Evolutionary conservation across 2,797 vertebrate species (phyloP), one percentile per base, ranked within the genome.

Genomic region (Anisognathus igniventris): DNA sequence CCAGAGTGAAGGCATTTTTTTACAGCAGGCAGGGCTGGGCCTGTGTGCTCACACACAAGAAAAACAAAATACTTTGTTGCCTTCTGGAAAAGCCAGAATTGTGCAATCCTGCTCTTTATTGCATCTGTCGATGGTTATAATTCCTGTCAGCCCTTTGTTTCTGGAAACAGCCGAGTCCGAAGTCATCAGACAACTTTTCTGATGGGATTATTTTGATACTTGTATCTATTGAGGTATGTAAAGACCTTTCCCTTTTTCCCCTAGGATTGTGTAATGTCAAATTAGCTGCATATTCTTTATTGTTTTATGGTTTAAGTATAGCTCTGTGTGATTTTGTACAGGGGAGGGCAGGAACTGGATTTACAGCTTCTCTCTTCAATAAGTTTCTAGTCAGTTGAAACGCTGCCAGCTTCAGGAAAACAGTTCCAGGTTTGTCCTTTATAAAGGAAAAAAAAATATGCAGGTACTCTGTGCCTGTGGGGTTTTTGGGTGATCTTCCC

Each of bases 61-160:
- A 27, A 70, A 77, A 54, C 25, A 2, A 31, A 70, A 19, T 12
- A 14, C 30, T 50, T 53, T 27, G 5, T 9, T 60, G 53, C 28
- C 10, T 88, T 48, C 68, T 87, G 93, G 92, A 74, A 95, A 86
- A 83, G 58, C 74, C 48, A 2, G 25, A 42, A 25, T 97, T 96
- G 90, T 44, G 18, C 88, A 97, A 96, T 0, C 2, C 42, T 79
- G 51, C 10, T 58, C 5, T 56, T 86, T 95, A 71, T 79, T 83
- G 74, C 68, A 27, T 82, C 31, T 86, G 30, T 5, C 27, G 16
- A 14, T 71, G 31, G 25, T 31, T 82, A 0, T 48, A 35, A 86
- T 84, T 85, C 62, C 84, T 85, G 73, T 39, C 48, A 73, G 54
- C 51, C 27, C 20, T 77, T 71, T 5, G 4, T 23, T 95, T 91